Conservation (phyloP, 2,888 invertebrate species). For the Drymonia ruficornis region DNA sequence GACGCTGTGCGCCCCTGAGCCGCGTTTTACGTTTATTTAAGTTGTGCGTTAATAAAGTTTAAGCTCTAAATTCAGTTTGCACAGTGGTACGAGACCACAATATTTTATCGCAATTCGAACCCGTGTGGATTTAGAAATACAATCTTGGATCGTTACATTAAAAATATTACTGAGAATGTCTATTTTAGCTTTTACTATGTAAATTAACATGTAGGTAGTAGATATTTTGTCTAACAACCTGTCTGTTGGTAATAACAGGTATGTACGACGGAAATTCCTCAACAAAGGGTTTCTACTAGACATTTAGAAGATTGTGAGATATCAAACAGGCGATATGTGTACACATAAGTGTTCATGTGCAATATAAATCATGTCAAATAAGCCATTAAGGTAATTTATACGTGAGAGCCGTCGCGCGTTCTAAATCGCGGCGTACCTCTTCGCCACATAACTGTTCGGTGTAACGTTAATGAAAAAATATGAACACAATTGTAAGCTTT, state of each 20-base stretch:
- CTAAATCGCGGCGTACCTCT: not conserved
- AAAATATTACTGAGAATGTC: not conserved
- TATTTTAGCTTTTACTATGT: too few relatives aligned
- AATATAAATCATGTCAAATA: conserved; percentile 5
- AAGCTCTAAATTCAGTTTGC: conserved; percentile 63
- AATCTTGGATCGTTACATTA: not conserved
- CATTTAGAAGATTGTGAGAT: conserved; percentile 15
- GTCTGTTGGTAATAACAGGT: too few relatives aligned
- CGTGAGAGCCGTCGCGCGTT: conserved; percentile 3
- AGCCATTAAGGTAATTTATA: conserved; percentile 6
- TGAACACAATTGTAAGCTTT: not conserved
- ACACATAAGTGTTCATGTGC: conserved; percentile 2
- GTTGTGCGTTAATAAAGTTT: conserved; percentile 67
- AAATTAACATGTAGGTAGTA: too few relatives aligned
- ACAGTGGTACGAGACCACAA: conserved; percentile 43
- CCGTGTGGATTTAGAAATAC: conserved; percentile 31
- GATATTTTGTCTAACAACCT: too few relatives aligned
- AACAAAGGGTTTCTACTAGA: not conserved
- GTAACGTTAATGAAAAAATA: not conserved
- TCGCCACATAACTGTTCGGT: not conserved
- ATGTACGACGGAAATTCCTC: too few relatives aligned
- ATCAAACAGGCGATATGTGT: conserved; percentile 39
- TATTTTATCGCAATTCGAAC: conserved; percentile 52
- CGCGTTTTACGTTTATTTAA: conserved; percentile 76
- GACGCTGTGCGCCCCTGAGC: conserved; percentile 37